Conservation (phyloP, 2,113 vertebrate species). For the Pardalotus punctatus region DNA sequence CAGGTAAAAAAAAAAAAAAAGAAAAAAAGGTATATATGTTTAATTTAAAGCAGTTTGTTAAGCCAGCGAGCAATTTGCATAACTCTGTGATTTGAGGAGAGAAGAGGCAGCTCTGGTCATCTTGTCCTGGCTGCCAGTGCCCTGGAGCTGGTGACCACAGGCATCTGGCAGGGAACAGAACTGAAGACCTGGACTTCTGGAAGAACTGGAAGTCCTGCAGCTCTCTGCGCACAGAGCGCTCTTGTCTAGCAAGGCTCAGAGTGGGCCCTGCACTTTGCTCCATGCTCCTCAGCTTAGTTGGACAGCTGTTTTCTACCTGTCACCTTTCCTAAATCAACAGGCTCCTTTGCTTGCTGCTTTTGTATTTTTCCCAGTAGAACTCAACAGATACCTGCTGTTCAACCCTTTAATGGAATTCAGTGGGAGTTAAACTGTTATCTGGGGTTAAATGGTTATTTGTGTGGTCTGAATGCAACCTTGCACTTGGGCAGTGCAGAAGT, state of each 20-base stretch:
- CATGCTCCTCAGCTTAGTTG: background rate
- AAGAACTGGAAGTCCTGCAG: slow-evolving; percentile 40
- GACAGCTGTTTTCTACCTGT: background rate
- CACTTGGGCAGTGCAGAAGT: background rate
- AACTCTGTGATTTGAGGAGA: background rate
- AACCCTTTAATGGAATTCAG: background rate
- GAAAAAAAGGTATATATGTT: too few species aligned
- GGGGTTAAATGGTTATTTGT: background rate
- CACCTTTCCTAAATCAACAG: background rate
- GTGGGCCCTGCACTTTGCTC: slow-evolving; percentile 6
- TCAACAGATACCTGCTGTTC: background rate
- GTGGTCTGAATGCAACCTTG: background rate
- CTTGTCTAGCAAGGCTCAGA: slow-evolving; percentile 44
- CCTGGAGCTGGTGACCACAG: slow-evolving; percentile 46
- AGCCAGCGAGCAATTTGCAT: background rate
- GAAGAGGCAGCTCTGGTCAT: slow-evolving; percentile 12
- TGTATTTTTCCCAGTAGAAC: background rate
- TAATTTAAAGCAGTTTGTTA: background rate
- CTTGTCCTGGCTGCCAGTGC: slow-evolving; percentile 31
- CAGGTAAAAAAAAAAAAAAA: background rate
- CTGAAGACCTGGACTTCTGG: background rate
- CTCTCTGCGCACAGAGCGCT: background rate
- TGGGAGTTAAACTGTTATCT: background rate
- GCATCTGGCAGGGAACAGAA: slow-evolving; percentile 44
- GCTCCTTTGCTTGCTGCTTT: background rate